These are phyloP conservation scores for Cabera pusaria DNA, from an alignment of 2,888 invertebrate genomes.

Conservation along the genomic window DNA sequence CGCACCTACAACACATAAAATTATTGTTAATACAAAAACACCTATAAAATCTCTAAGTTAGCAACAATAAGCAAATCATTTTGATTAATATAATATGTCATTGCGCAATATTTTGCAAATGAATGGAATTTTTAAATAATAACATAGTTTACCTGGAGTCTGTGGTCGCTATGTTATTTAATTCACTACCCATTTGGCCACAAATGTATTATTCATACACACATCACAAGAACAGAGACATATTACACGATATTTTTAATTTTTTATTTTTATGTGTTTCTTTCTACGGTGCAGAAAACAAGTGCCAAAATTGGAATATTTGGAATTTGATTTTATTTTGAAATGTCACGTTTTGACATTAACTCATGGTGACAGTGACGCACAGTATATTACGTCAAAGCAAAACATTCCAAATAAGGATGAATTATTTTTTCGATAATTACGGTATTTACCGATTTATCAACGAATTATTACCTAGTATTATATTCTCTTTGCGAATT, in stretches of 20 bases:
- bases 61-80: no score
- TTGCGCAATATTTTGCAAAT: conserved; percentile 51
- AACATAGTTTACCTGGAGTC: conserved; percentile 56
- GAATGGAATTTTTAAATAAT: conserved; percentile 19
- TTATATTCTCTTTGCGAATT: no score
- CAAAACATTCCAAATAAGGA: no score
- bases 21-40: no score
- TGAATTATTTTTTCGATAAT: no score
- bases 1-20: conserved; percentile 28
- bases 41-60: no score
- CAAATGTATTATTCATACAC: conserved; percentile 63
- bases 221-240: conserved; percentile 41
- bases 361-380: no score
- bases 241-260: conserved; percentile 17
- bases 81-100: conserved; percentile 45
- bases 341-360: no score
- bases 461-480: no score
- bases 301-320: conserved; percentile 33
- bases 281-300: conserved; percentile 33
- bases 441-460: no score
- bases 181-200: conserved; percentile 74
- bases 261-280: conserved; percentile 22
- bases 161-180: conserved; percentile 54
- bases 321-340: no score
- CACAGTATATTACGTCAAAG: no score